Evolutionary conservation across 2,113 vertebrate species (phyloP), one percentile per base, ranked within the genome.

Genomic region (Oncorhynchus clarkii): DNA sequence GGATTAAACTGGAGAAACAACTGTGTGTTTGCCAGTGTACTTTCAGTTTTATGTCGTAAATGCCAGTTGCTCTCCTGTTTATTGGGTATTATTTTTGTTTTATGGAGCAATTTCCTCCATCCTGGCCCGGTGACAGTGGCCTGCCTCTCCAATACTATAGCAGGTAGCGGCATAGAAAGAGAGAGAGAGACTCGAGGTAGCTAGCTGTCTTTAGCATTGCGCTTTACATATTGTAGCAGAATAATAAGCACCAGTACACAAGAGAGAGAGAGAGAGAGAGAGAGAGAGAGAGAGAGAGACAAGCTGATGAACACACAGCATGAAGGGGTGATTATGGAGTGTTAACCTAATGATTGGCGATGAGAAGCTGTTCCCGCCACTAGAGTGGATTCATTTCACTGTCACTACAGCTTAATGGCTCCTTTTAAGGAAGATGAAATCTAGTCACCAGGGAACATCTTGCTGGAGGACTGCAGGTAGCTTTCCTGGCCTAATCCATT

Each of bases 31-130:
- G 90, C 90, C 86, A 5, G 75, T 88, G 81, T 81, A 81, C 81
- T 83, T 87, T 93, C 89, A 89, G 80, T 87, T 93, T 93, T 90
- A 92, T 91, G 91, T 85, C 49, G 78, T 67, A 79, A 88, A 84
- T 87, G 88, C 78, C 90, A 87, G 88, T 89, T 90, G 87, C 87
- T 87, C 85, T 85, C 83, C 76, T 90, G 72, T 89, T 92, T 92
- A 93, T 92, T 90, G 88, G 87, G 88, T 89, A 91, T 92, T 92
- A 91, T 89, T 88, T 92, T 91, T 92, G 91, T 88, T 93, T 93
- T 93, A 93, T 92, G 90, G 87, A 76, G 88, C 89, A 88, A 92
- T 93, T 91, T 91, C 87, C 89, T 86, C 51, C 86, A 83, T 87
- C 78, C 82, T 89, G 91, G 82, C 87, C 88, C 78, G 86, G 85